phyloP scores from a whole-genome alignment of 2,113 vertebrate genomes.

The Hepsetus odoe region DNA sequence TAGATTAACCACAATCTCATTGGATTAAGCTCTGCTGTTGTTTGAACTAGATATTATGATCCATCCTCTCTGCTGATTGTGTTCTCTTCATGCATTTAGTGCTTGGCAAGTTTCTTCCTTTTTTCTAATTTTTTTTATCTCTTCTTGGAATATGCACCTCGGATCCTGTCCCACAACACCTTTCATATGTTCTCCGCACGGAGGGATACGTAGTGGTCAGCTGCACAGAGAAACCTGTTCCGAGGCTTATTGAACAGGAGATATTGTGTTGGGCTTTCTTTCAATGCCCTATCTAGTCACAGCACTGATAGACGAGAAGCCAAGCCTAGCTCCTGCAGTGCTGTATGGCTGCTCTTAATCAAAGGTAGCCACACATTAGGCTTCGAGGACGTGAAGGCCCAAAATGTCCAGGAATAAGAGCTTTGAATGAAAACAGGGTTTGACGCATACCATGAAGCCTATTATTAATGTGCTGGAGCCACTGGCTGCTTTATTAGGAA shows the following conservation, averaged over 20 bases:
- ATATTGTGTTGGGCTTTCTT: slow-evolving; percentile 40
- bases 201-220: slow-evolving; percentile 23
- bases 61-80: too few relatives aligned
- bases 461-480: neutral
- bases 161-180: neutral
- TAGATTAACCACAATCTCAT: too few relatives aligned
- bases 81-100: too few relatives aligned
- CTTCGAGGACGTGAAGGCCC: neutral
- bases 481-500: neutral
- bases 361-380: neutral
- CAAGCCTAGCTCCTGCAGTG: slow-evolving; percentile 11
- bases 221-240: slow-evolving; percentile 41
- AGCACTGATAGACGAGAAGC: slow-evolving; percentile 26
- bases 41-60: too few relatives aligned
- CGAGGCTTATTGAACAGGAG: slow-evolving; percentile 33
- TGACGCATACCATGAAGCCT: neutral
- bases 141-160: neutral
- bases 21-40: too few relatives aligned
- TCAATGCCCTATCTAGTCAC: slow-evolving; percentile 36
- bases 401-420: neutral
- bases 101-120: too few relatives aligned
- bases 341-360: neutral
- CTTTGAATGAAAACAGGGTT: too few relatives aligned
- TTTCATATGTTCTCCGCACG: slow-evolving; percentile 18
- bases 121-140: neutral